A percentile compares a stretch with the other conserved stretches of the same genome.
Evolutionary conservation across 2,888 invertebrate species (phyloP).

Genomic region (Arge pagana): DNA sequence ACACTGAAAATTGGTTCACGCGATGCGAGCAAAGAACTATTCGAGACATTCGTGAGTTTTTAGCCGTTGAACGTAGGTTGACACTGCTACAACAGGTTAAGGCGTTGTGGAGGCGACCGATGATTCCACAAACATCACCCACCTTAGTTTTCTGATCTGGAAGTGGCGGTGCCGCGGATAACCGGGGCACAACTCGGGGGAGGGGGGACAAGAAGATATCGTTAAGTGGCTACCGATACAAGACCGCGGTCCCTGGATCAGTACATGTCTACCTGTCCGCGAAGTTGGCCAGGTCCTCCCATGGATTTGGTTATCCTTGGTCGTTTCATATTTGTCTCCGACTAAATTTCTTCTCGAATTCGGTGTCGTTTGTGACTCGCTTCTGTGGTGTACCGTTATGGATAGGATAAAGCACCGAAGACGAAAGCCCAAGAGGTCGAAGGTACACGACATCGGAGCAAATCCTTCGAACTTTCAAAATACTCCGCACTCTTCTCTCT

Average conservation of each 20-base stretch:
- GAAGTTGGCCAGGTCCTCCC: conserved; percentile 34
- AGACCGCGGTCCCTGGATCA: conserved; percentile 42
- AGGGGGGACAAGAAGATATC: conserved; percentile 43
- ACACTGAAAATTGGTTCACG: not conserved
- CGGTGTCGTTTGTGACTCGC: not conserved
- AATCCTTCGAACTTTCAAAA: not conserved
- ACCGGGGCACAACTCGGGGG: conserved; percentile 9
- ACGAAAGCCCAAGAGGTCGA: conserved; percentile 29
- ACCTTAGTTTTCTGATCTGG: conserved; percentile 3
- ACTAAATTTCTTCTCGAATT: conserved; percentile 6
- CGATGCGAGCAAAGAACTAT: not conserved
- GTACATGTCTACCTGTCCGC: conserved; percentile 45
- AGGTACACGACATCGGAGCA: conserved; percentile 27
- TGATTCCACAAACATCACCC: not conserved
- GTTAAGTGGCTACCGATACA: conserved; percentile 51
- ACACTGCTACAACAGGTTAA: not conserved
- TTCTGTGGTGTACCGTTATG: conserved; percentile 26
- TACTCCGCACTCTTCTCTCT: no score
- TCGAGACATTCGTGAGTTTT: not conserved
- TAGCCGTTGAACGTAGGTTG: not conserved
- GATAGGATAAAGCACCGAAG: conserved; percentile 32
- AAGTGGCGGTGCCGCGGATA: not conserved
- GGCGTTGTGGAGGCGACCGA: not conserved
- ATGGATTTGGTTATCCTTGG: conserved; percentile 1
- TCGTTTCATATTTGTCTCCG: conserved; percentile 15